Conservation (phyloP, 2,113 vertebrate species). For the Canis aureus region DNA sequence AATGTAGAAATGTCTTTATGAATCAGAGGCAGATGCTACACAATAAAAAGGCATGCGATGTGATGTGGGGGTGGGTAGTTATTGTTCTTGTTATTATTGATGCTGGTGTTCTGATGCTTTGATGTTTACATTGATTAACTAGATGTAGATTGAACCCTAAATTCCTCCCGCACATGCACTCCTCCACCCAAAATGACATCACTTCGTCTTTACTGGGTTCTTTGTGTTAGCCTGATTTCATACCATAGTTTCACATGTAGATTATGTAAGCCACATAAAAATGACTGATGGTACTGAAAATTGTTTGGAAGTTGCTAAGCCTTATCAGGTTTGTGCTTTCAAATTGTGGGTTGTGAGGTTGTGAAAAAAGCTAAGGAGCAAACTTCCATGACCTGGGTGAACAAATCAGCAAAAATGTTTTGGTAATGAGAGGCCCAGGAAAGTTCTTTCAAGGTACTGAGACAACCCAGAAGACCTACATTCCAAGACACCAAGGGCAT, state of each 20-base stretch:
- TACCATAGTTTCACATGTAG: neutral
- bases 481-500: neutral
- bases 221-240: slow-evolving; percentile 19
- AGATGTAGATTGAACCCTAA: slow-evolving; percentile 9
- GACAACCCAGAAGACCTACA: neutral
- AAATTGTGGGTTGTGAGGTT: neutral
- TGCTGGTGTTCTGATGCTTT: slow-evolving; percentile 19
- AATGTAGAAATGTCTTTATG: neutral
- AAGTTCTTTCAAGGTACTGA: neutral
- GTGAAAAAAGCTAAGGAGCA: neutral
- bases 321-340: neutral
- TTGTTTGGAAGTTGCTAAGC: neutral
- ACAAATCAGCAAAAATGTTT: neutral
- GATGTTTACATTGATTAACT: slow-evolving; percentile 31
- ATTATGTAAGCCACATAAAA: neutral
- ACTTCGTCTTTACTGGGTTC: neutral
- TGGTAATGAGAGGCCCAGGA: neutral
- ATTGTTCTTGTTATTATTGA: neutral
- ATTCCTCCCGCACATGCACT: neutral
- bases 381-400: neutral
- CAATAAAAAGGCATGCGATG: neutral
- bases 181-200: neutral
- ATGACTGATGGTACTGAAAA: neutral
- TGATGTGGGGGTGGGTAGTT: neutral
- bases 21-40: neutral